A percentile compares a stretch with the other conserved stretches of the same genome.
These are phyloP conservation scores for Diarsia brunnea DNA, from an alignment of 2,888 invertebrate genomes.

Conservation along the genomic window DNA sequence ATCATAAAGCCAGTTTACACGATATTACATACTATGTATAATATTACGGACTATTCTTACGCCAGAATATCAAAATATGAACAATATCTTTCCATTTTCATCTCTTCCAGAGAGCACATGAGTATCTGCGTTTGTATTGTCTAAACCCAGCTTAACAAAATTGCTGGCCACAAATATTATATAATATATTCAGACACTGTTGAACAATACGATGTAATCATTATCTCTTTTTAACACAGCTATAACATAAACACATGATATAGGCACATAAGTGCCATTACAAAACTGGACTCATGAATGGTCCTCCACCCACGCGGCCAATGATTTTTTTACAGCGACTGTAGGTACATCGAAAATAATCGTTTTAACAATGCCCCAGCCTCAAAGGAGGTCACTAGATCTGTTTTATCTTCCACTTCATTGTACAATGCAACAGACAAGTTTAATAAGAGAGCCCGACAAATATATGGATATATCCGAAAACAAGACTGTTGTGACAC, in stretches of 20 bases:
- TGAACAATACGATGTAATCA: conserved; percentile 55
- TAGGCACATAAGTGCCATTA: conserved; percentile 68
- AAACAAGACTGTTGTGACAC: conserved; percentile 51
- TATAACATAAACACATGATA: conserved; percentile 54
- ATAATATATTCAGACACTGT: conserved; percentile 54
- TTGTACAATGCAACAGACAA: conserved; percentile 41
- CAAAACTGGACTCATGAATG: conserved; percentile 78
- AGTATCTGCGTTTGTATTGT: conserved; percentile 11
- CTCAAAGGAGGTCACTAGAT: conserved; percentile 77
- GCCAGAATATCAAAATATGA: conserved; percentile 12
- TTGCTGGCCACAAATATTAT: conserved; percentile 40
- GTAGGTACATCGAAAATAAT: conserved; percentile 80
- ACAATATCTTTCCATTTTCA: neutral
- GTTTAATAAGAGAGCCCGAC: conserved; percentile 33
- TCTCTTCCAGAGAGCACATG: conserved; percentile 10
- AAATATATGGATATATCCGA: conserved; percentile 37
- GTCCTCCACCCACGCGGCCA: conserved; percentile 73
- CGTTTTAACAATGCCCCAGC: conserved; percentile 83
- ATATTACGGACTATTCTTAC: conserved; percentile 13
- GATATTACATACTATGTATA: conserved; percentile 19
- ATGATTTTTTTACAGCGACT: conserved; percentile 71
- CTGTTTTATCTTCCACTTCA: conserved; percentile 55
- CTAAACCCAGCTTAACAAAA: conserved; percentile 22
- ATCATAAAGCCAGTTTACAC: conserved; percentile 24
- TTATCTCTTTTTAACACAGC: conserved; percentile 55